These are phyloP conservation scores for Melinaea menophilus DNA, from an alignment of 2,888 invertebrate species.

Conservation along the genomic window DNA sequence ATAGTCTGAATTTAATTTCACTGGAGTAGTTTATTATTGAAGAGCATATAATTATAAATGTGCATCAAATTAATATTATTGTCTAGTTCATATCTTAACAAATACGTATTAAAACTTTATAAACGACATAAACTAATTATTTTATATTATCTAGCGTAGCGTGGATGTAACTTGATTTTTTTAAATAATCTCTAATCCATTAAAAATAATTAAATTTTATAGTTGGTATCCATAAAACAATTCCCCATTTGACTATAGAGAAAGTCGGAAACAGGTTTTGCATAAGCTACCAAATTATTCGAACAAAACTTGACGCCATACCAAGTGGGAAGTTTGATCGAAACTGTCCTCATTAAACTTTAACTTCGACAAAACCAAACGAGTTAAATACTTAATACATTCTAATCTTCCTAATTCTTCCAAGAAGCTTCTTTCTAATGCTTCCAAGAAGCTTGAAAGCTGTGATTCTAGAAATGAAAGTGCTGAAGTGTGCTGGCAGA, in stretches of 20 bases:
- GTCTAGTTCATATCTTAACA: background rate
- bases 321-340: slow-evolving; percentile 1
- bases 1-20: slow-evolving; percentile 18
- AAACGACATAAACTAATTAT: no score
- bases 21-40: slow-evolving; percentile 9
- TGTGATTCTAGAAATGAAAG: no score
- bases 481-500: no score
- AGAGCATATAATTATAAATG: background rate
- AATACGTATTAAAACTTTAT: background rate
- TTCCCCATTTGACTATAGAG: background rate
- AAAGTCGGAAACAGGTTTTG: slow-evolving; percentile 3
- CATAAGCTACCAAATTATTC: slow-evolving; percentile 1
- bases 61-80: background rate
- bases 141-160: no score
- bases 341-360: background rate
- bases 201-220: background rate
- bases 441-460: no score
- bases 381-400: no score
- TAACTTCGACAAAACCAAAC: background rate
- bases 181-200: background rate
- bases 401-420: no score
- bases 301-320: slow-evolving; percentile 2
- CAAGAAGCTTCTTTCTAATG: no score
- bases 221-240: background rate
- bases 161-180: no score